Base-by-base conservation (phyloP, 2,797 vertebrate species). In the Syndactyla subalaris region DNA sequence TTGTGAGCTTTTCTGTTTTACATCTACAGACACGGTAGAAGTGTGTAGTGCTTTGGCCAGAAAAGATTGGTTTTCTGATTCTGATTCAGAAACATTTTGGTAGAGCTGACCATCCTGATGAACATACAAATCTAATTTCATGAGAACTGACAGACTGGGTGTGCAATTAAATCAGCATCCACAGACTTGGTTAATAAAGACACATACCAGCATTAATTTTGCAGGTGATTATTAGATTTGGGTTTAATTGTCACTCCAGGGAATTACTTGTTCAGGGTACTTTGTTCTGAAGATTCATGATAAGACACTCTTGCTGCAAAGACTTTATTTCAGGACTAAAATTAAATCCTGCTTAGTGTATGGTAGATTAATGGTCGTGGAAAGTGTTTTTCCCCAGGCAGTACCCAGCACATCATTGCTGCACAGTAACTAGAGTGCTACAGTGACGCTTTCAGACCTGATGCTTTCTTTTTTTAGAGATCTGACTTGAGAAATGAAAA, bases 401-500 rank as follows among this genome's bases (percentile, higher is more conserved):
- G 77, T 65, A 71, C 65, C 55, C 61, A 68, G 79, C 89, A 78
- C 74, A 94, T 88, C 83, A 14, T 39, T 86, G 88, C 89, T 75
- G 85, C 67, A 71, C 91, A 71, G 94, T 61, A 93, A 85, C 83
- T 65, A 16, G 74, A 90, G 93, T 82, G 90, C 90, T 89, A 72
- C 74, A 87, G 67, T 84, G 86, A 93, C 2, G 18, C 74, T 89
- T 90, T 89, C 92, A 86, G 89, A 79, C 79, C 72, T 84, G 89
- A 88, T 86, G 75, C 86, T 93, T 89, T 57, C 92, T 95, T 96
- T 95, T 96, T 93, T 82, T 95, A 95, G 95, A 93, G 43, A 92
- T 67, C 71, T 61, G 93, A 89, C 94, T 95, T 95, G 84, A 93
- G 89, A 92, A 96, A 96, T 1, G 1, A 95, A 86, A 88, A 92